Percentiles rank a stretch among this genome's conserved stretches.
Evolutionary conservation across 1,140 invertebrate genomes (phyloP).

Genomic region (Ctenoplectra terminalis): DNA sequence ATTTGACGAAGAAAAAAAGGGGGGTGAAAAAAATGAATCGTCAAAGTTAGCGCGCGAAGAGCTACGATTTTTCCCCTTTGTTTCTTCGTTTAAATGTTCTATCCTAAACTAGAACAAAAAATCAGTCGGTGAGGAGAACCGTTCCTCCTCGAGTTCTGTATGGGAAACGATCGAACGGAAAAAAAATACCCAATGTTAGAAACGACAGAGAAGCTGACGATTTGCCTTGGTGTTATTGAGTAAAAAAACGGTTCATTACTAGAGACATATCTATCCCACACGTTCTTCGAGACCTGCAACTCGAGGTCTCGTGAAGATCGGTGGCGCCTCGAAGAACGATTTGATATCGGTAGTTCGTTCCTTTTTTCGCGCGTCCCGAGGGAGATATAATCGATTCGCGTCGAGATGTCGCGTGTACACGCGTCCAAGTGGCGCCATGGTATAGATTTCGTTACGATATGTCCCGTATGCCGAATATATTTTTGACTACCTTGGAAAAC

Average conservation of each 20-base stretch:
- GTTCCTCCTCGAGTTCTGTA: background rate
- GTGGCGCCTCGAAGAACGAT: constrained; percentile 17
- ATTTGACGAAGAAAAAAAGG: background rate
- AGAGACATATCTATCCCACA: constrained; percentile 46
- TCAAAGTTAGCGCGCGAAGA: background rate
- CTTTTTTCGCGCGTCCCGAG: constrained; percentile 49
- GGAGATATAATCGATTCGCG: background rate
- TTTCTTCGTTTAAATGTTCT: constrained; percentile 7
- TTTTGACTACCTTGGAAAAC: too few relatives aligned
- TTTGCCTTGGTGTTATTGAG: constrained; percentile 35
- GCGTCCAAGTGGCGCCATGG: background rate
- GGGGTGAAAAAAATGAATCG: background rate
- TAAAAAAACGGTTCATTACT: constrained; percentile 20
- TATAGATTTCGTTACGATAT: background rate
- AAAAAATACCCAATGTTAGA: too few relatives aligned
- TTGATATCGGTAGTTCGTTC: constrained; percentile 64
- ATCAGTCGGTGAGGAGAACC: background rate
- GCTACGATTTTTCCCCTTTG: background rate
- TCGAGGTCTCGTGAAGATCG: background rate
- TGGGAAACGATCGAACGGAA: background rate
- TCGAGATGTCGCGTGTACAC: constrained; percentile 8
- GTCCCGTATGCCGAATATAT: constrained; percentile 8
- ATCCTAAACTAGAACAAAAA: background rate
- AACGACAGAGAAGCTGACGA: too few relatives aligned
- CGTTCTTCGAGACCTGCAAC: constrained; percentile 14